Evolutionary conservation across 2,113 vertebrate species (phyloP).

Genomic region (Oncorhynchus clarkii): DNA sequence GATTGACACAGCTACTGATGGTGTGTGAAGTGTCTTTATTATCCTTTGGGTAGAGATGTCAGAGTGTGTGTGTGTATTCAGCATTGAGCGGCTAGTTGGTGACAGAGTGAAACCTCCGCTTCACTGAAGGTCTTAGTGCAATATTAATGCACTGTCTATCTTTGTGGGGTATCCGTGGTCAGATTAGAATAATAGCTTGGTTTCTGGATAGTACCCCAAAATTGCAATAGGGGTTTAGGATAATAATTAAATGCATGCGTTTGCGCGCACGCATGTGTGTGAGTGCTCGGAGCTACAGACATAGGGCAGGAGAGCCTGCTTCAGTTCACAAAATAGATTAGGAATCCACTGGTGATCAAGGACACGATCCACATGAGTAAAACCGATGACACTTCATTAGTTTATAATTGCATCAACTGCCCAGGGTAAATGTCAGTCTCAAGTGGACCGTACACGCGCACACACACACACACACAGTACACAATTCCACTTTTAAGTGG

Average conservation of each 20-base stretch:
- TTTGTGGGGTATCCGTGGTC: neutral
- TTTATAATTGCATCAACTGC: conserved; percentile 47
- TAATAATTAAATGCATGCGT: no score
- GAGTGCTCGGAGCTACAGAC: no score
- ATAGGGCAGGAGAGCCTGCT: conserved; percentile 18
- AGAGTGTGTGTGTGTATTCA: conserved; percentile 11
- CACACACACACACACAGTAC: no score
- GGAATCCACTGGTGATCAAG: conserved; percentile 31
- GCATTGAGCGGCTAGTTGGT: conserved; percentile 25
- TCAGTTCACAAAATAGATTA: conserved; percentile 42
- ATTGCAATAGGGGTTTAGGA: no score
- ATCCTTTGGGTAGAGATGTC: conserved; percentile 47
- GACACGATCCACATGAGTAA: conserved; percentile 46
- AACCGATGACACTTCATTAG: conserved; percentile 44
- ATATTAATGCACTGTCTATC: conserved; percentile 14
- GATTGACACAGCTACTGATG: conserved; percentile 23
- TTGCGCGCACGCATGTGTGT: no score
- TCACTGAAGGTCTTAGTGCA: conserved; percentile 42
- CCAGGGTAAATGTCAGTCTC: conserved; percentile 48
- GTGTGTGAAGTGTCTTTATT: conserved; percentile 33
- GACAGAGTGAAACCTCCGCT: conserved; percentile 34
- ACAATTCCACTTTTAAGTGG: conserved; percentile 20
- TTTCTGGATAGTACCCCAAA: no score
- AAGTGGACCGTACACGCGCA: no score
- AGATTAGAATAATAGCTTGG: neutral